Evolutionary conservation across 2,888 invertebrate species (phyloP).

Genomic region (Drosophila setosimentum): DNA sequence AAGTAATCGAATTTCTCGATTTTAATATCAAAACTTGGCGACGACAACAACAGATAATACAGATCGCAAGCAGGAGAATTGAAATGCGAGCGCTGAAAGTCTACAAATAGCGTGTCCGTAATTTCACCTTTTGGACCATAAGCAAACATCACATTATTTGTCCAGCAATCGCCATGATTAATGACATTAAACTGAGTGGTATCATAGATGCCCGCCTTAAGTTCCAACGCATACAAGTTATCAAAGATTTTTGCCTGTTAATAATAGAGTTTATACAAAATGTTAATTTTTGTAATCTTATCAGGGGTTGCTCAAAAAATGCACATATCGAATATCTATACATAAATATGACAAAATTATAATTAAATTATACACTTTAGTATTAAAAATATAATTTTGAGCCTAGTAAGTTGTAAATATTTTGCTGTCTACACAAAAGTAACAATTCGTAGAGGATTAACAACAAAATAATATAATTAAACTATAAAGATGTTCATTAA

Average conservation of each 20-base stretch:
- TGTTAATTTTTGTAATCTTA: not conserved
- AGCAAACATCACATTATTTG: conserved; percentile 80
- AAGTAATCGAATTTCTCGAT: conserved; percentile 82
- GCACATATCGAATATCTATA: not conserved
- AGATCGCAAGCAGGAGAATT: conserved; percentile 77
- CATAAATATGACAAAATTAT: not conserved
- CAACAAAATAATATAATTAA: too few relatives aligned
- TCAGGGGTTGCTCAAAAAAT: not conserved
- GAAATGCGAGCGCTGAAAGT: conserved; percentile 73
- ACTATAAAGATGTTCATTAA: too few relatives aligned
- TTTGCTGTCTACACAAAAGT: not conserved
- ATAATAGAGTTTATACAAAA: not conserved
- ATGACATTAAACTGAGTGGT: conserved; percentile 65
- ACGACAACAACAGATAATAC: conserved; percentile 77
- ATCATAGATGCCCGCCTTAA: conserved; percentile 41
- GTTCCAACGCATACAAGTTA: not conserved
- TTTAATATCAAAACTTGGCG: conserved; percentile 77
- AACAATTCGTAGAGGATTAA: not conserved
- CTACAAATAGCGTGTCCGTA: conserved; percentile 71
- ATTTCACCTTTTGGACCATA: conserved; percentile 59
- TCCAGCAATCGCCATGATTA: conserved; percentile 83
- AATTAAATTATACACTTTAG: not conserved
- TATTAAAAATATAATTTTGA: not conserved
- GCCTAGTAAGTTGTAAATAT: not conserved
- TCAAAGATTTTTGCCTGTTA: conserved; percentile 13